A percentile compares a stretch with the other conserved stretches of the same genome.
phyloP scores from a whole-genome alignment of 2,113 vertebrate species.

The Abramis brama region DNA sequence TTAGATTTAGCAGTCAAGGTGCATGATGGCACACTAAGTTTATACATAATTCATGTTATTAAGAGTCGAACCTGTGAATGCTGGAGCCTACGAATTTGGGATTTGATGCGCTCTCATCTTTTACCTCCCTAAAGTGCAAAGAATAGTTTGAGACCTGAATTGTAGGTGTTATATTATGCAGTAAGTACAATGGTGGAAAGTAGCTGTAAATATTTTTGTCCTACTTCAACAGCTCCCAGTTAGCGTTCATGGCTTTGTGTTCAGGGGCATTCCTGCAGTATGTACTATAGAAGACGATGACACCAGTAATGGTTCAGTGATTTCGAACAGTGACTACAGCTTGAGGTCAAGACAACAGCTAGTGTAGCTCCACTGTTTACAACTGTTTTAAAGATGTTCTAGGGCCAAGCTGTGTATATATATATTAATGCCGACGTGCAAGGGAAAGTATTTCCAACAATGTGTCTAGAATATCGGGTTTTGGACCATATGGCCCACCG shows the following conservation, averaged over 20 bases:
- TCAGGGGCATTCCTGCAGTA: background rate
- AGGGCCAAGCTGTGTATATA: constrained; percentile 6
- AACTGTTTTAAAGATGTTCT: background rate
- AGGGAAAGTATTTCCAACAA: constrained; percentile 9
- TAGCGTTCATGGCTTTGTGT: background rate
- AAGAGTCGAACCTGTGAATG: background rate
- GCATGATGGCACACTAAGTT: background rate
- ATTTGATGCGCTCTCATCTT: background rate
- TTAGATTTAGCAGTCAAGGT: background rate
- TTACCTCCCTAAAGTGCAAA: background rate
- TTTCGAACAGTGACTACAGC: background rate
- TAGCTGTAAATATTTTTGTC: constrained; percentile 7
- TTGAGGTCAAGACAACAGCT: background rate
- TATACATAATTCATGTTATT: constrained; percentile 22
- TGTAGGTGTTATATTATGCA: background rate
- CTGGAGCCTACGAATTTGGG: background rate
- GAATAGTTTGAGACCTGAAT: background rate
- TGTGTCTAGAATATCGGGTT: constrained; percentile 3
- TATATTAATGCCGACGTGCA: background rate
- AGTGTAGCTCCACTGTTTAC: constrained; percentile 8
- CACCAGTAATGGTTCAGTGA: background rate
- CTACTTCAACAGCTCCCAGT: background rate
- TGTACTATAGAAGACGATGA: background rate
- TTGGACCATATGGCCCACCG: background rate
- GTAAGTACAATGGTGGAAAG: background rate